A percentile compares a stretch with the other conserved stretches of the same genome.
These are phyloP conservation scores for Polylopha cassiicola DNA, from an alignment of 2,888 invertebrate genomes.

Conservation along the genomic window DNA sequence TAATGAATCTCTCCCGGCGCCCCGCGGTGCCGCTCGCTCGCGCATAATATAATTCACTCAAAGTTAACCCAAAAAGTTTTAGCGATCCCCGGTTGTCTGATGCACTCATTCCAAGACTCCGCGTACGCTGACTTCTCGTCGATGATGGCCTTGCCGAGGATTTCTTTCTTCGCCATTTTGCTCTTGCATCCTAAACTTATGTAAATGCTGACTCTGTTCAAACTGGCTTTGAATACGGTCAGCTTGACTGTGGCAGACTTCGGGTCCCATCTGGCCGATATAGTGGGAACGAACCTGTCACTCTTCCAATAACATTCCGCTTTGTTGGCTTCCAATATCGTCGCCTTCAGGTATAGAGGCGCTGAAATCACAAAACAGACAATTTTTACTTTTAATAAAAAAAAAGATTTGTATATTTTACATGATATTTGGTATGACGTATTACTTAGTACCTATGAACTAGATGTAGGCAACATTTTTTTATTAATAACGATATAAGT, in stretches of 20 bases:
- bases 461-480: too few relatives aligned
- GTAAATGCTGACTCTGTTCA: slow-evolving; percentile 80
- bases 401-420: slow-evolving; percentile 3
- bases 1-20: too few relatives aligned
- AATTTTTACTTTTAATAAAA: too few relatives aligned
- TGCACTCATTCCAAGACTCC: slow-evolving; percentile 80
- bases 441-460: too few relatives aligned
- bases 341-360: slow-evolving; percentile 86
- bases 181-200: slow-evolving; percentile 81
- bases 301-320: slow-evolving; percentile 83
- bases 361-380: slow-evolving; percentile 58
- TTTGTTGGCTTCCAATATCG: slow-evolving; percentile 82
- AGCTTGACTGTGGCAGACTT: slow-evolving; percentile 80
- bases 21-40: too few relatives aligned
- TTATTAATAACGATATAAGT: too few relatives aligned
- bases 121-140: slow-evolving; percentile 77
- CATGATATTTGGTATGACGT: too few relatives aligned
- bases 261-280: slow-evolving; percentile 85
- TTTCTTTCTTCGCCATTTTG: slow-evolving; percentile 81
- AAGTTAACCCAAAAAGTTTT: slow-evolving; percentile 79
- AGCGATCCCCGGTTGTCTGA: slow-evolving; percentile 73
- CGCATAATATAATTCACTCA: slow-evolving; percentile 49
- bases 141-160: slow-evolving; percentile 81
- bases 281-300: slow-evolving; percentile 83
- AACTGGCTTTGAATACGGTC: slow-evolving; percentile 78